A percentile compares a stretch with the other conserved stretches of the same genome.
Conservation (phyloP, 2,888 invertebrate species). For the Acronicta psi region DNA sequence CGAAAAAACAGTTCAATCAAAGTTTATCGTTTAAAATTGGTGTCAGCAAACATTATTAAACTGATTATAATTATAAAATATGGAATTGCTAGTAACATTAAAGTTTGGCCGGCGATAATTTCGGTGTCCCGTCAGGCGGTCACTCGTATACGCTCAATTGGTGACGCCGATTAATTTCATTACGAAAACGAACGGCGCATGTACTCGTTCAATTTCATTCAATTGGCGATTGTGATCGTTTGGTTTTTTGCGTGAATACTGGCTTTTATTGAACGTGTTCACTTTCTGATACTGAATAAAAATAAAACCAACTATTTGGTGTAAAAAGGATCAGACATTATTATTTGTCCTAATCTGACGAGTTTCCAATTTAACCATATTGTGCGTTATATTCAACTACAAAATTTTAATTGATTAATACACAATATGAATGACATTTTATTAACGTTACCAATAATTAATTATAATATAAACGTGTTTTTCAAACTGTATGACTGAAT, state of each 20-base stretch:
- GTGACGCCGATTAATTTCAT: slow-evolving; percentile 58
- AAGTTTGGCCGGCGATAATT: slow-evolving; percentile 40
- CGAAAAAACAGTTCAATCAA: slow-evolving; percentile 38
- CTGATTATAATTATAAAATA: slow-evolving; percentile 48
- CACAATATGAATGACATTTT: too few species aligned
- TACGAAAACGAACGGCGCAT: slow-evolving; percentile 48
- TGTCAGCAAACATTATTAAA: slow-evolving; percentile 41
- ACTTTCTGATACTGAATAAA: slow-evolving; percentile 12
- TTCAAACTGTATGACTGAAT: too few species aligned
- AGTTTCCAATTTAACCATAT: too few species aligned
- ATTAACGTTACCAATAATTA: too few species aligned
- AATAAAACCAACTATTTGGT: neutral
- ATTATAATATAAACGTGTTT: too few species aligned
- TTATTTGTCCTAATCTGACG: too few species aligned
- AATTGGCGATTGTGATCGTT: slow-evolving; percentile 51
- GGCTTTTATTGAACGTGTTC: slow-evolving; percentile 23
- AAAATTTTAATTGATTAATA: too few species aligned
- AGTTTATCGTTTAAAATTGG: slow-evolving; percentile 40
- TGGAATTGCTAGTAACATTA: slow-evolving; percentile 36
- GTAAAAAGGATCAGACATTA: neutral
- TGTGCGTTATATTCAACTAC: too few species aligned
- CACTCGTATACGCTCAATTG: slow-evolving; percentile 51
- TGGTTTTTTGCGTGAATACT: slow-evolving; percentile 31
- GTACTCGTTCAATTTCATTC: slow-evolving; percentile 55
- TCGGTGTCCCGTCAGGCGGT: slow-evolving; percentile 31